phyloP scores from a whole-genome alignment of 1,140 invertebrate genomes.

The Lepidotrigona ventralis region DNA sequence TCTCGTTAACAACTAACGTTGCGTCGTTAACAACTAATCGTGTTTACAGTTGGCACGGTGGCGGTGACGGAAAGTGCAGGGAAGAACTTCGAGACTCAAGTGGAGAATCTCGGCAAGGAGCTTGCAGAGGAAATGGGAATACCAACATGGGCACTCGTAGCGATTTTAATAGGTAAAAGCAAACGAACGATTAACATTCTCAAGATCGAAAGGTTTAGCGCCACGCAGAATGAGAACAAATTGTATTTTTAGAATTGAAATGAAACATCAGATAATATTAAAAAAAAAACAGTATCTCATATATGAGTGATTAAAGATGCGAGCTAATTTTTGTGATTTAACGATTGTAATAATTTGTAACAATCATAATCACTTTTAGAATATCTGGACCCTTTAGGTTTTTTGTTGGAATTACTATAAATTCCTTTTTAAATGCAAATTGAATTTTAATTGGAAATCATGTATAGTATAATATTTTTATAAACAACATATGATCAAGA shows the following conservation, averaged over 20 bases:
- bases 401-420: neutral
- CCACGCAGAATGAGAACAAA: too few relatives aligned
- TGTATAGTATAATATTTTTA: too few relatives aligned
- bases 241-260: too few relatives aligned
- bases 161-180: slow-evolving; percentile 85
- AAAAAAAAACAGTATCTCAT: too few relatives aligned
- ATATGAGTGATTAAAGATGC: too few relatives aligned
- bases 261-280: too few relatives aligned
- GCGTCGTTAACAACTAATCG: too few relatives aligned
- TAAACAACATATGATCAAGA: too few relatives aligned
- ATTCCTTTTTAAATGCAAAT: too few relatives aligned
- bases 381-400: neutral
- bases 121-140: slow-evolving; percentile 84
- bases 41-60: slow-evolving; percentile 42
- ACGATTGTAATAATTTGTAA: too few relatives aligned
- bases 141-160: slow-evolving; percentile 86
- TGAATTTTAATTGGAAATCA: too few relatives aligned
- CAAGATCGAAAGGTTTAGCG: too few relatives aligned
- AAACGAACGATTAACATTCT: neutral
- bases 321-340: neutral
- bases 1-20: neutral
- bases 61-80: slow-evolving; percentile 53
- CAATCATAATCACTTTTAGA: neutral
- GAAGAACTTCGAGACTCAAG: slow-evolving; percentile 70
- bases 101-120: slow-evolving; percentile 78